Evolutionary conservation across 2,797 vertebrate genomes (phyloP), one percentile per base, ranked within the genome.

Genomic region (Zenarchopterus dispar): DNA sequence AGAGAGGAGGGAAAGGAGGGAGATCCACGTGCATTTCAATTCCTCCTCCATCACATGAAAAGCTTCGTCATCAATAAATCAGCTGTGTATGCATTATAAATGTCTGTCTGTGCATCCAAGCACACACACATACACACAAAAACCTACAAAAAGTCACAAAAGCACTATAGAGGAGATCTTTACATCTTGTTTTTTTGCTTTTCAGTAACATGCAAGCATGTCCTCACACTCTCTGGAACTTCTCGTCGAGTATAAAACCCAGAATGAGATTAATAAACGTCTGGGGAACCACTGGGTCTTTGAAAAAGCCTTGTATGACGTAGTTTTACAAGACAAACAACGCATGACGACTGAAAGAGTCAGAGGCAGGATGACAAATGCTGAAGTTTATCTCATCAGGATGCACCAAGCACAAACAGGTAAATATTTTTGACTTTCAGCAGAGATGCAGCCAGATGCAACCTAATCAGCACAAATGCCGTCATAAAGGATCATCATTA

Each of bases 1-100:
- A 47, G 43, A 76, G 55, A 53, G 26, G 61, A 67, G 56, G 28
- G 46, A 28, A 17, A 67, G 39, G 22, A 62, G 55, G 62, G 45
- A 24, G 62, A 73, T 58, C 79, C 89, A 88, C 49, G 59, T 89
- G 88, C 68, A 65, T 70, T 88, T 81, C 73, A 84, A 75, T 85
- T 87, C 82, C 82, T 71, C 69, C 73, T 87, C 87, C 84, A 80
- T 89, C 88, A 89, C 81, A 84, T 59, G 73, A 90, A 89, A 87
- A 84, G 89, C 90, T 82, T 75, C 68, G 85, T 86, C 89, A 93
- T 93, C 88, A 93, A 93, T 93, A 93, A 93, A 91, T 91, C 80
- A 93, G 82, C 65, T 2, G 43, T 76, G 64, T 63, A 88, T 92
- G 88, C 87, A 92, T 92, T 88, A 93, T 89, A 86, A 77, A 92